Base-by-base conservation (phyloP, 2,888 invertebrate genomes). In the Drosophila vallismaia region DNA sequence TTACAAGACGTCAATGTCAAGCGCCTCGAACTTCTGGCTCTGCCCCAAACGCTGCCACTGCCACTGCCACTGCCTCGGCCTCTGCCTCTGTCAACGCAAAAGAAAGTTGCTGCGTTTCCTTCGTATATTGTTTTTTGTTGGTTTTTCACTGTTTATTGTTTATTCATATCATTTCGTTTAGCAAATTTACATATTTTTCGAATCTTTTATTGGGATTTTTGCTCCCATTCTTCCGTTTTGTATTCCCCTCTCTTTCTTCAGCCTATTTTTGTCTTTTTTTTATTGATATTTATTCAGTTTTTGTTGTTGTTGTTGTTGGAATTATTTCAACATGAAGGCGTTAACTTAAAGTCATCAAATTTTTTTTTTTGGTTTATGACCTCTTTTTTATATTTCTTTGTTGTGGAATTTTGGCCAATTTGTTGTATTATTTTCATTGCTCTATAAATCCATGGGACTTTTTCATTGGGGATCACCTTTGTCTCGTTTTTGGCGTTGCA, bases 91-190 rank as follows among this genome's bases (percentile, higher is more conserved):
- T 55, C 28, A 53, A 54, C 67, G 53, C 33, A 58, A 86, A 81
- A 81, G 86, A 81, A 81, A 81, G 86, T 81, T 81, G 64, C 60
- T 44, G 53, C 62, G 77, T 75, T 81, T 73, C 79, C 79, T 70
- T 75, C 74, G 66, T 64, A 62, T 44, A 14, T 24, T 49, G 52
- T 19, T 60, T 52, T 38, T 33, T 64, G 36, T 58, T 71, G 53
- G 10, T 54, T 57, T 68, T 58, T 52, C 44, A 44, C 48, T 55
- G 64, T 40, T 66, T 63, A 54, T 73, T 73, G 57, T 58, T 72
- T 57, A 42, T 50, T 49, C 50, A 52, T 71, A 53, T 51, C 48
- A 51, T 42, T 71, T 57, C 52, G 44, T 52, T 56, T 51, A 56
- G 45, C 55, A 57, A 49, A 58, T 71, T 64, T 58, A 57, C 52